phyloP scores from a whole-genome alignment of 2,113 vertebrate species.

The Arvicanthis niloticus region DNA sequence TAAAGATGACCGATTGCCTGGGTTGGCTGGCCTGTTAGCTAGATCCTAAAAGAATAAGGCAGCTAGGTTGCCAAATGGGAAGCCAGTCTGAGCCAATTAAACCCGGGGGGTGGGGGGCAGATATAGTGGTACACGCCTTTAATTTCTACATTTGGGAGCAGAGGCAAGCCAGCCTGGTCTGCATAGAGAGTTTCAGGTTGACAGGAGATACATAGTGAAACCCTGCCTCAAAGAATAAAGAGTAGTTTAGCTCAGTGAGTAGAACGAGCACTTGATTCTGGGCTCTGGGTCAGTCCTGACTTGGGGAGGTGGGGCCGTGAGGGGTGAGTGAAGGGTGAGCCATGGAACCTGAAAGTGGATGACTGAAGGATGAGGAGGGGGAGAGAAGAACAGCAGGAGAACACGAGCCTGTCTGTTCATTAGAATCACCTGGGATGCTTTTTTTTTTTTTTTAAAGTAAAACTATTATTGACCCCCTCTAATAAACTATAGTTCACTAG shows the following conservation, averaged over 20 bases:
- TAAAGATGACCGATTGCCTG: background rate
- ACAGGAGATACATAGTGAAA: background rate
- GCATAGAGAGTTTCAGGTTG: background rate
- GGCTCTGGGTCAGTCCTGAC: background rate
- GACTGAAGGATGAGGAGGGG: background rate
- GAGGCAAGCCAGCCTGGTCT: background rate
- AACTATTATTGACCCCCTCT: background rate
- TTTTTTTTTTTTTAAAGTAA: background rate
- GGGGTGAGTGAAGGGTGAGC: background rate
- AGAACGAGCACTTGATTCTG: background rate
- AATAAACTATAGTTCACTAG: background rate
- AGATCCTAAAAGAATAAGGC: background rate
- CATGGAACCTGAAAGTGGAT: background rate
- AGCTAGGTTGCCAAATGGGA: background rate
- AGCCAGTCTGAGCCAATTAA: too few species aligned
- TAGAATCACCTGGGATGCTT: conserved; percentile 22
- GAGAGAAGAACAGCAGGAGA: background rate
- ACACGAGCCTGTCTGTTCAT: background rate
- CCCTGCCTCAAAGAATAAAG: background rate
- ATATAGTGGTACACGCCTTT: background rate
- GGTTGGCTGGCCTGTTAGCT: background rate
- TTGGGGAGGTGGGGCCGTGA: background rate
- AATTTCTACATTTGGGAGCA: background rate
- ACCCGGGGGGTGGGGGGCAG: background rate
- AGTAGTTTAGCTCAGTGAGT: background rate